Evolutionary conservation across 2,888 invertebrate genomes (phyloP).

Genomic region (Drosophila fulvimacula): DNA sequence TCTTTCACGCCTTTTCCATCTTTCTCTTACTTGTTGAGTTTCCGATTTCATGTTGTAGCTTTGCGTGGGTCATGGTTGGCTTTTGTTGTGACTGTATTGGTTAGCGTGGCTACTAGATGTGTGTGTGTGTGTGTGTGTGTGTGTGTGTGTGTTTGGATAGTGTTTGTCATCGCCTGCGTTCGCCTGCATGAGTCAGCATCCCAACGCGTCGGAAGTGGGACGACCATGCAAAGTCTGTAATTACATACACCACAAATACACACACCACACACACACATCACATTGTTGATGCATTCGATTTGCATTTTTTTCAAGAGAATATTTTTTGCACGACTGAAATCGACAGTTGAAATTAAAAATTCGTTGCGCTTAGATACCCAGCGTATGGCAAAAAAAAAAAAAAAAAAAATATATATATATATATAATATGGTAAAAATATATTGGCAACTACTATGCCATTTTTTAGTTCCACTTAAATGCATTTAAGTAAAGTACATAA

Average conservation of each 20-base stretch:
- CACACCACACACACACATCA: slow-evolving; percentile 9
- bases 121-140: not conserved
- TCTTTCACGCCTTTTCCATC: slow-evolving; percentile 6
- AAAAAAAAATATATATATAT: not conserved
- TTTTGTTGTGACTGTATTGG: slow-evolving; percentile 25
- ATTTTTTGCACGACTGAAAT: slow-evolving; percentile 38
- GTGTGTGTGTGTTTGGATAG: slow-evolving; percentile 35
- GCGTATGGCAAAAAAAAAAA: not conserved
- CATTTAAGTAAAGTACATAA: not conserved
- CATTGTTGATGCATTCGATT: slow-evolving; percentile 44
- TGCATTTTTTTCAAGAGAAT: slow-evolving; percentile 55
- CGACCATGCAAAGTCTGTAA: slow-evolving; percentile 50
- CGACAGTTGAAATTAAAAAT: slow-evolving; percentile 19
- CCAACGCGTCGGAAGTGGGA: slow-evolving; percentile 66
- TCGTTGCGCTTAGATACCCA: slow-evolving; percentile 29
- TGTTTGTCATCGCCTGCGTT: slow-evolving; percentile 62
- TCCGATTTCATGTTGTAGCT: slow-evolving; percentile 27
- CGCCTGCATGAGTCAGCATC: slow-evolving; percentile 67
- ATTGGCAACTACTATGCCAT: not conserved
- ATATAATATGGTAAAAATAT: not conserved
- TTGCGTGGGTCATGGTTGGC: slow-evolving; percentile 75
- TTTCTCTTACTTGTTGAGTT: slow-evolving; percentile 25
- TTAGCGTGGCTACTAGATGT: slow-evolving; percentile 15
- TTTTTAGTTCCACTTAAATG: not conserved
- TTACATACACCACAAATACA: slow-evolving; percentile 38